Percentiles rank a stretch among this genome's conserved stretches.
phyloP scores from a whole-genome alignment of 2,113 vertebrate genomes.

The human (Homo sapiens) region GRCh38 chr1:242703501-242704000 shows the following conservation, averaged over 20 bases:
- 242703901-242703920: background rate
- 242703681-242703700: conserved; percentile 32
- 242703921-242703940: background rate
- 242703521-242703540: background rate
- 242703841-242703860: background rate
- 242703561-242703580: conserved; percentile 24
- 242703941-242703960: background rate
- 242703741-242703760: too few species aligned
- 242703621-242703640: background rate
- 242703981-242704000: background rate
- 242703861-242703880: background rate
- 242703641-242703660: background rate
- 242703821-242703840: background rate
- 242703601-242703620: conserved; percentile 60
- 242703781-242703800: background rate
- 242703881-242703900: background rate
- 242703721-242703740: background rate
- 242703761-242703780: background rate
- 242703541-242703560: conserved; percentile 17
- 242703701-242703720: background rate
- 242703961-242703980: background rate
- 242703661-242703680: background rate
- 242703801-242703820: background rate
- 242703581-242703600: conserved; percentile 41
- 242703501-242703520: background rate